phyloP scores from a whole-genome alignment of 2,113 vertebrate genomes.

The Ctenomys sociabilis region DNA sequence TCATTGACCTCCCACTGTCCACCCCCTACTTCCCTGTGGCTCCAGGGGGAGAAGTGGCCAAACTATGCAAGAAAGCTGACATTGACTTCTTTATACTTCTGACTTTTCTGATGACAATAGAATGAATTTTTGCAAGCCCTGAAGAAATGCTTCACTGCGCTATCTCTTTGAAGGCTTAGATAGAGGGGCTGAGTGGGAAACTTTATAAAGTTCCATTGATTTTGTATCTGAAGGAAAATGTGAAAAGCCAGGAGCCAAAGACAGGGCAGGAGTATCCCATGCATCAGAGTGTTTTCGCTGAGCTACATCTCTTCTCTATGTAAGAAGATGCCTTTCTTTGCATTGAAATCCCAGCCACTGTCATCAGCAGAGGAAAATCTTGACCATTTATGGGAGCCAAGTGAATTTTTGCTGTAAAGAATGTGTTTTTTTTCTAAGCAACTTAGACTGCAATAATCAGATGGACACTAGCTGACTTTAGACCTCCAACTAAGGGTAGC shows the following conservation, averaged over 20 bases:
- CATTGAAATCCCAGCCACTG: neutral
- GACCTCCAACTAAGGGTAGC: neutral
- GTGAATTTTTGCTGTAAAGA: neutral
- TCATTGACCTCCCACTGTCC: fast-evolving
- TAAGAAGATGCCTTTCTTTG: too few relatives aligned
- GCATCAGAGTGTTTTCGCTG: neutral
- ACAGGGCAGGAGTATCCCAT: neutral
- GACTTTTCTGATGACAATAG: constrained; percentile 2
- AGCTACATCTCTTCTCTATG: fast-evolving
- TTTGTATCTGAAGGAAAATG: neutral
- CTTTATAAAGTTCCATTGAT: neutral
- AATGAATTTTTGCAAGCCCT: neutral
- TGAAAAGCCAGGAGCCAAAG: neutral
- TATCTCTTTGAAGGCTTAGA: neutral
- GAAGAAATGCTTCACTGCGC: neutral
- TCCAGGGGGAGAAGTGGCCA: neutral
- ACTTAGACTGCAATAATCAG: neutral
- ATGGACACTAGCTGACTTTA: neutral
- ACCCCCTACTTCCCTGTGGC: fast-evolving
- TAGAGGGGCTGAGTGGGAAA: neutral
- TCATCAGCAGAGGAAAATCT: neutral
- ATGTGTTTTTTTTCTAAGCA: neutral
- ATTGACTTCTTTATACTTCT: neutral
- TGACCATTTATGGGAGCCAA: too few relatives aligned
- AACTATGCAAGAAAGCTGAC: too few relatives aligned